These are phyloP conservation scores for Apogon talboti DNA, from an alignment of 2,797 vertebrate species.

Conservation along the genomic window DNA sequence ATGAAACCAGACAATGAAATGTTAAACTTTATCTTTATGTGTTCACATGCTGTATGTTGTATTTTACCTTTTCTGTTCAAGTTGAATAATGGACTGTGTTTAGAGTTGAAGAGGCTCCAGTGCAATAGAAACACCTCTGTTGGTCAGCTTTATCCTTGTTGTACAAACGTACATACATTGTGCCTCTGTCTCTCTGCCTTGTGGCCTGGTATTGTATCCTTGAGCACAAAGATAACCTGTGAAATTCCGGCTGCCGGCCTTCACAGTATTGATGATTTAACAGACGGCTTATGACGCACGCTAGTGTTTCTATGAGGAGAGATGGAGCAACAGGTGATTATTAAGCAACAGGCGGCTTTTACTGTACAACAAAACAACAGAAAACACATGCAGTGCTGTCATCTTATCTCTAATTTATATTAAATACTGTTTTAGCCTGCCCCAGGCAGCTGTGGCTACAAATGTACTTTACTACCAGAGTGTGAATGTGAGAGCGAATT, in stretches of 20 bases:
- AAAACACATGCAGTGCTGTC: no score
- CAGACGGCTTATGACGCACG: constrained; percentile 51
- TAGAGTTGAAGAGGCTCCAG: neutral
- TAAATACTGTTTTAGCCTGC: no score
- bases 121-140: neutral
- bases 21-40: no score
- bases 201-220: constrained; percentile 35
- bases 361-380: no score
- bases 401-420: no score
- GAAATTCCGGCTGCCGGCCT: constrained; percentile 63
- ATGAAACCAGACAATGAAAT: no score
- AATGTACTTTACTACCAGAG: no score
- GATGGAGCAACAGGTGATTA: constrained; percentile 44
- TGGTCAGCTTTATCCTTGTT: neutral
- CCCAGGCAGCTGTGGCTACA: no score
- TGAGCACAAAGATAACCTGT: constrained; percentile 69
- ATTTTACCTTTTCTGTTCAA: no score
- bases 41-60: no score
- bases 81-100: no score
- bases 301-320: constrained; percentile 12
- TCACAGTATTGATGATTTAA: constrained; percentile 6
- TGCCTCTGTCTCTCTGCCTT: constrained; percentile 19
- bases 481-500: no score
- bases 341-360: neutral
- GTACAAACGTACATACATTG: neutral